Evolutionary conservation across 2,888 invertebrate genomes (phyloP), one percentile per base, ranked within the genome.

Genomic region (Nomada hirtipes): DNA sequence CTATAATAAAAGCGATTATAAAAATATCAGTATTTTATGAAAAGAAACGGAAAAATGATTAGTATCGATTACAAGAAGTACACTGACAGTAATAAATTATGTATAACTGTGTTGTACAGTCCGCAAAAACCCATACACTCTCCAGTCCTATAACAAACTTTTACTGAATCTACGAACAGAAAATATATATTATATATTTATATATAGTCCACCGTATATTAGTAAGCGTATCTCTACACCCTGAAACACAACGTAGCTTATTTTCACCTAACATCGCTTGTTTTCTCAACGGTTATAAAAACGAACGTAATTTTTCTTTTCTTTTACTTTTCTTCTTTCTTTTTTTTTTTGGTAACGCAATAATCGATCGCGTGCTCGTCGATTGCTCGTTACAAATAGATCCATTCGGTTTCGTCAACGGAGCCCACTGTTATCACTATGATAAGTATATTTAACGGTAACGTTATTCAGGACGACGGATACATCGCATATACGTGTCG

Each of bases 1-100:
- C 67, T 64, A 65, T 74, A 81, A 81, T 81, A 75, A 79, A 74
- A 69, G 74, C 57, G 65, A 57, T 79, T 81, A 81, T 74, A 79
- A 79, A 79, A 79, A 74, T 78, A 77, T 78, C 52, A 72, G 42
- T 78, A 67, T 72, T 71, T 60, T 42, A 65, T 76, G 77, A 70
- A 70, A 79, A 70, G 44, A 59, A 59, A 55, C 23, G 4, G 55
- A 20, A 9, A 20, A 11, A 11, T 7, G 23, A 77, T 64, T 79
- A 77, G 29, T 70, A 53, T 57, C 47, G 57, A 65, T 77, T 64
- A 59, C 64, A 79, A 79, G 53, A 79, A 79, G 42, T 79, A 69
- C 61, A 69, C 20, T 29, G 78, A 59, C 29, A 61, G 78, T 61
- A 47, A 78, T 53, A 50, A 76, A 76, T 60, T 26, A 11, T 76